phyloP scores from a whole-genome alignment of 2,113 vertebrate genomes.

The Lophius piscatorius region DNA sequence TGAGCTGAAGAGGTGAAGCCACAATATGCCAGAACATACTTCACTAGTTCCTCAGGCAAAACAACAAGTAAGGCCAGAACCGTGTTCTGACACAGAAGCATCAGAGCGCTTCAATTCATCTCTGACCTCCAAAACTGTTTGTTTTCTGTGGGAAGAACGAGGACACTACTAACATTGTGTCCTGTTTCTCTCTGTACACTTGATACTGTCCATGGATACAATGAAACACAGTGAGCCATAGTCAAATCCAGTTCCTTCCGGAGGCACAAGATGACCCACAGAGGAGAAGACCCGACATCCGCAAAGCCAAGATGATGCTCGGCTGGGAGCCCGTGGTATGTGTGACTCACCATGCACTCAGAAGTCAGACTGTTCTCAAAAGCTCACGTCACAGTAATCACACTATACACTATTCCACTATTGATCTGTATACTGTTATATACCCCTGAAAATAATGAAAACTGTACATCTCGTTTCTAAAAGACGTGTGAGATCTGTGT shows the following conservation, averaged over 20 bases:
- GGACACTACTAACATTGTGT: not conserved
- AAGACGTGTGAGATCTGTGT: no score
- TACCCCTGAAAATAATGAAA: no score
- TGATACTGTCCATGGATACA: not conserved
- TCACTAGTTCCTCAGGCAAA: not conserved
- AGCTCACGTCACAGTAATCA: no score
- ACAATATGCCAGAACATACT: no score
- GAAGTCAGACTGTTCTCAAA: no score
- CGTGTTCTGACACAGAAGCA: not conserved
- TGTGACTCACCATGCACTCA: constrained; percentile 15
- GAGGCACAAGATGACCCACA: constrained; percentile 98
- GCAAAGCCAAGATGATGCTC: constrained; percentile 92
- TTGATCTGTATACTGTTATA: no score
- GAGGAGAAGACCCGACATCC: constrained; percentile 95
- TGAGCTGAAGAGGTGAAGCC: no score
- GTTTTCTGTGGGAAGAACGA: not conserved
- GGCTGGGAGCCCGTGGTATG: constrained; percentile 98
- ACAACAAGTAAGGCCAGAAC: no score
- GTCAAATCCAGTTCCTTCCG: constrained; percentile 97
- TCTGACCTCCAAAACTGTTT: no score
- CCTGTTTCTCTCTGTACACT: not conserved
- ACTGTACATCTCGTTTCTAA: no score
- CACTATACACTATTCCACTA: no score
- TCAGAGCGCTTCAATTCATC: not conserved
- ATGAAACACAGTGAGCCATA: constrained; percentile 81